Percentiles rank a stretch among this genome's conserved stretches.
Conservation (phyloP, 2,888 invertebrate genomes). For the Conops quadrifasciatus region DNA sequence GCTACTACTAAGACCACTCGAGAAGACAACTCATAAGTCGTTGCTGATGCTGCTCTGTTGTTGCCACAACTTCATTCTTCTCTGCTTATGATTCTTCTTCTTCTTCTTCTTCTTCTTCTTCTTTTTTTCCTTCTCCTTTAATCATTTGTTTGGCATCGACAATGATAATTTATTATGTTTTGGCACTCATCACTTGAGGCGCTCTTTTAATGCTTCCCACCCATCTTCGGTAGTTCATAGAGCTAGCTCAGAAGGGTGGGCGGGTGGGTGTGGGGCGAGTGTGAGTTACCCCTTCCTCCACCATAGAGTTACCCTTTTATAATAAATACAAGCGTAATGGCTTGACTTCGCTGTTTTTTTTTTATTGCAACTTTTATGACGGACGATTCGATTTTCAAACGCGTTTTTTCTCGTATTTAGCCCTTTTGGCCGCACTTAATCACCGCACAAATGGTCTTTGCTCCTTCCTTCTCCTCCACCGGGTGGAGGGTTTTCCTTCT, state of each 20-base stretch:
- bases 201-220: constrained; percentile 15
- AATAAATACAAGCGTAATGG: background rate
- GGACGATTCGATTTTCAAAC: background rate
- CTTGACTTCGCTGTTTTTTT: background rate
- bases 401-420: background rate
- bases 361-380: background rate
- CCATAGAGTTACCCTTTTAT: background rate
- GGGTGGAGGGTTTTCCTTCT: no score
- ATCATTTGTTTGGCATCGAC: constrained; percentile 42
- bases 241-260: background rate
- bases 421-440: background rate
- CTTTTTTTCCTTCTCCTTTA: constrained; percentile 36
- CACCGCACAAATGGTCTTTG: background rate
- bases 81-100: constrained; percentile 37
- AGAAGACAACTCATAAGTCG: background rate
- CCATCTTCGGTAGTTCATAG: background rate
- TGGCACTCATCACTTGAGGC: constrained; percentile 50
- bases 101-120: constrained; percentile 41
- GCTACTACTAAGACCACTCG: background rate
- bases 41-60: constrained; percentile 25
- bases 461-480: background rate
- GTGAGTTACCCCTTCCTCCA: background rate
- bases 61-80: constrained; percentile 43
- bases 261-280: background rate
- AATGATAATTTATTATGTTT: constrained; percentile 57